These are phyloP conservation scores for Calameuta filiformis DNA, from an alignment of 2,888 invertebrate species.

Conservation along the genomic window DNA sequence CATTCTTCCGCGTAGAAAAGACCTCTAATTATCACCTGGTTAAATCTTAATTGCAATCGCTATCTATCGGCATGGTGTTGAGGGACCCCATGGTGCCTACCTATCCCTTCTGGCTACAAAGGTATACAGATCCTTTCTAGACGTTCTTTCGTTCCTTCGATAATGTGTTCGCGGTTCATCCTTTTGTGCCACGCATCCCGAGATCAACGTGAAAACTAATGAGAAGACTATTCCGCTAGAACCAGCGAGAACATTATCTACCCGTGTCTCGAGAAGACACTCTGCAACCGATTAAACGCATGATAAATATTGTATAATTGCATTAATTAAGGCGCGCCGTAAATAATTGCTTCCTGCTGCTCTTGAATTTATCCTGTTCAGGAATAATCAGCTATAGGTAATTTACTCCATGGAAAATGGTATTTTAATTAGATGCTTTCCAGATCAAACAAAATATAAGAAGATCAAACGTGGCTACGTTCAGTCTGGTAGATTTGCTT, in stretches of 20 bases:
- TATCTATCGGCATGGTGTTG: not conserved
- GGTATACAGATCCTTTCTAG: not conserved
- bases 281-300: not conserved
- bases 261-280: not conserved
- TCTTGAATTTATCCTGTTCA: not conserved
- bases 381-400: not conserved
- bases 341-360: not conserved
- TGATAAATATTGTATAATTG: not conserved
- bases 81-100: not conserved
- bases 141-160: not conserved
- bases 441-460: not conserved
- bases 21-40: slow-evolving; percentile 3
- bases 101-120: not conserved
- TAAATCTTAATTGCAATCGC: slow-evolving; percentile 5
- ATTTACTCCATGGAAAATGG: not conserved
- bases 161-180: not conserved
- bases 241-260: not conserved
- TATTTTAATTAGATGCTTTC: not conserved
- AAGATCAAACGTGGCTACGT: not conserved
- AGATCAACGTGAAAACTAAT: not conserved
- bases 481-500: not conserved
- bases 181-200: not conserved
- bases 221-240: not conserved
- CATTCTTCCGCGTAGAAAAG: not conserved
- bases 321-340: not conserved